Base-by-base conservation (phyloP, 35 echinoderm and acorn worm genomes). In the Apostichopus californicus region DNA sequence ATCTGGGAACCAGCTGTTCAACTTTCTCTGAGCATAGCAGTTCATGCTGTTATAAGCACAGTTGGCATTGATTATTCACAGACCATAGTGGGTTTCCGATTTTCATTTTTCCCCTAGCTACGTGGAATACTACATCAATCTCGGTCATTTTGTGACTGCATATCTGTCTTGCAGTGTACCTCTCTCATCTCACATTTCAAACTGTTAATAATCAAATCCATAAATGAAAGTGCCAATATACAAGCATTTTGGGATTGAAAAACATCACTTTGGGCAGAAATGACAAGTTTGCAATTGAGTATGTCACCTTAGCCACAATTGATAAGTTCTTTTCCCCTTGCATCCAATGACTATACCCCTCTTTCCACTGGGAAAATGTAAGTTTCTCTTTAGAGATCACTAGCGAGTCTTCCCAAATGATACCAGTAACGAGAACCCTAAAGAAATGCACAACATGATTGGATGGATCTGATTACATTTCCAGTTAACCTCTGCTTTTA, bases 391-490 rank as follows among this genome's bases (percentile, higher is more conserved):
- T 13, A 22, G 71, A 75, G n/a, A 75, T 75, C 21, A 22, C 71
- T 75, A 22, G 17, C 71, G n/a, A 20, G 71, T 20, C 71, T 18
- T 18, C 14, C 15, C 15, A 75, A 75, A 75, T 75, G 71, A 7
- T 14, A 20, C 71, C 6, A 75, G 71, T 7, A 75, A 22, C 14
- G 18, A 75, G n/a, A 18, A 75, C 71, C 21, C 21, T 75, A 75
- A 18, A 22, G 71, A 75, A 75, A 75, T 18, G 20, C 71, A 18
- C 71, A 75, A 25, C 24, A 25, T 25, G 24, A 25, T 25, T 28
- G 71, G 71, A 75, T n/a, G n/a, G 15, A 18, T 75, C 71, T 75
- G 71, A 75, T 75, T 75, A 75, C 71, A 75, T 75, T 75, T 75
- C 71, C 71, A 75, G 71, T 75, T 75, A 75, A 75, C n/a, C 71